Conservation (phyloP, 2,888 invertebrate species). For the Dascillus cervinus region DNA sequence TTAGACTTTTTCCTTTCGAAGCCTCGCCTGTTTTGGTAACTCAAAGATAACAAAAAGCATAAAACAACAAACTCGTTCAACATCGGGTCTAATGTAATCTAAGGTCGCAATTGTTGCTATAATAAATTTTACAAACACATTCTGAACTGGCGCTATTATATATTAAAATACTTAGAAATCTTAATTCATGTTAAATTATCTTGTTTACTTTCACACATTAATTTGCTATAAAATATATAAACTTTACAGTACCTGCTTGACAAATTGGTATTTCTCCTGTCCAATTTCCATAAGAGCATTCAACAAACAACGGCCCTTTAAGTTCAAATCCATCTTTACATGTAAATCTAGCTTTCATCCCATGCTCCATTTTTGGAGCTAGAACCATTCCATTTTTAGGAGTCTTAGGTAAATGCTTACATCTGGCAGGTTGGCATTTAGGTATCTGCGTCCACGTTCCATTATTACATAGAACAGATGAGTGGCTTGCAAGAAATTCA, state of each 20-base stretch:
- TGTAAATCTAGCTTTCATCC: constrained; percentile 86
- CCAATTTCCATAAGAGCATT: constrained; percentile 95
- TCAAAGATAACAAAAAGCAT: no score
- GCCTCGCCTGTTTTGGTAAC: no score
- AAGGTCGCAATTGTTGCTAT: no score
- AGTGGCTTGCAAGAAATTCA: constrained; percentile 71
- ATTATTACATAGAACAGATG: constrained; percentile 80
- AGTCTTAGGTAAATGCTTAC: constrained; percentile 43
- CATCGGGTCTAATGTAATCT: no score
- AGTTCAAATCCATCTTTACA: constrained; percentile 90
- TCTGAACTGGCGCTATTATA: no score
- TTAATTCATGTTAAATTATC: no score
- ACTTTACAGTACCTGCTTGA: constrained; percentile 53
- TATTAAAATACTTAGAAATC: no score
- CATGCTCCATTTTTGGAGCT: constrained; percentile 95
- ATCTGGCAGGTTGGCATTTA: constrained; percentile 69
- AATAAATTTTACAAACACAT: no score
- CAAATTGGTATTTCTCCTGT: constrained; percentile 82
- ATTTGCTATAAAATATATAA: background rate
- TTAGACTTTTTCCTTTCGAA: no score
- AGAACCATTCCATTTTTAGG: constrained; percentile 94
- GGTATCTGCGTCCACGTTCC: constrained; percentile 96
- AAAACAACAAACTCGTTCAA: no score
- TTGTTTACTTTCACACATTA: no score
- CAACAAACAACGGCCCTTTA: constrained; percentile 62